A percentile compares a stretch with the other conserved stretches of the same genome.
phyloP scores from a whole-genome alignment of 2,797 vertebrate species.

The Melanogrammus aeglefinus region DNA sequence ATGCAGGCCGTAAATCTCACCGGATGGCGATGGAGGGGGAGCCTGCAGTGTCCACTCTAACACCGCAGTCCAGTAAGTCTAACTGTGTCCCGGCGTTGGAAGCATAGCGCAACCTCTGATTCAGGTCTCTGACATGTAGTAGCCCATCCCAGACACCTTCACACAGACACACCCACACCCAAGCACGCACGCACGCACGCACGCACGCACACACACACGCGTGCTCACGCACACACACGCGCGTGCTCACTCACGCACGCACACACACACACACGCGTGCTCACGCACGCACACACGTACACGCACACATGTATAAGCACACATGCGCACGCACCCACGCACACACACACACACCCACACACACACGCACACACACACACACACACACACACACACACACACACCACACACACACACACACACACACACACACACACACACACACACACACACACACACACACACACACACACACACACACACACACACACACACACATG shows the following conservation, averaged over 20 bases:
- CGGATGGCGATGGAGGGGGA: slow-evolving; percentile 38
- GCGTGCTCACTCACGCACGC: too few relatives aligned
- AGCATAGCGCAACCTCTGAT: slow-evolving; percentile 10
- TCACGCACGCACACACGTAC: slow-evolving; percentile 29
- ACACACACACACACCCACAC: background rate
- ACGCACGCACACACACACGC: background rate
- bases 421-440: background rate
- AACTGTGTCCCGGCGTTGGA: slow-evolving; percentile 26
- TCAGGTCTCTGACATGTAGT: background rate
- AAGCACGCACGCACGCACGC: background rate
- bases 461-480: slow-evolving; percentile 21
- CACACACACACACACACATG: slow-evolving; percentile 24
- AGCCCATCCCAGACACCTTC: background rate
- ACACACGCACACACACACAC: background rate
- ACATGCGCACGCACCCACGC: background rate
- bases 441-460: background rate
- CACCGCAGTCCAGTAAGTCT: slow-evolving; percentile 47
- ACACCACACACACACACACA: background rate
- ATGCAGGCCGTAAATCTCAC: slow-evolving; percentile 66
- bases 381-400: background rate
- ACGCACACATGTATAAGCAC: slow-evolving; percentile 9
- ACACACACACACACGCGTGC: slow-evolving; percentile 13
- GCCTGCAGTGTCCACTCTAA: slow-evolving; percentile 58
- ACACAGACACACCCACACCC: background rate
- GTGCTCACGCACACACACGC: background rate